A percentile compares a stretch with the other conserved stretches of the same genome.
These are phyloP conservation scores for Chondrosia reniformis DNA, from an alignment of 37 sponge, comb jelly and placozoan species.

Conservation along the genomic window DNA sequence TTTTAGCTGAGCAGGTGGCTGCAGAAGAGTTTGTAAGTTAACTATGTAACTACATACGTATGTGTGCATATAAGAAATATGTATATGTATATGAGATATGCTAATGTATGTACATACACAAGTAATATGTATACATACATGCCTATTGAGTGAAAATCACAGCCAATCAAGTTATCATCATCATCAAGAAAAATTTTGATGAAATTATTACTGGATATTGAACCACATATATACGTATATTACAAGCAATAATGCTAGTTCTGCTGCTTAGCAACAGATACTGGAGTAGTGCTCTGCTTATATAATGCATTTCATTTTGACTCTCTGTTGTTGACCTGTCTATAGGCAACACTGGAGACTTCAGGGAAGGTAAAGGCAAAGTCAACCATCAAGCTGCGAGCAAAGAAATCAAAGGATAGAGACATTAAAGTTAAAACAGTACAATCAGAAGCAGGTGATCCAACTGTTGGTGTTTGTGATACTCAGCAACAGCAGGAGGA, in stretches of 20 bases:
- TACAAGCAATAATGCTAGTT: neutral
- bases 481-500: neutral
- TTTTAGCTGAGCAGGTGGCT: conserved; percentile 43
- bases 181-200: too few relatives aligned
- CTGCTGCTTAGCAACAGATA: too few relatives aligned
- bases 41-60: neutral
- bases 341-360: neutral
- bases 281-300: neutral
- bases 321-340: neutral
- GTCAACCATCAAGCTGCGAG: neutral
- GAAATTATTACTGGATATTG: too few relatives aligned
- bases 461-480: neutral
- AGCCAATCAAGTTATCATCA: too few relatives aligned
- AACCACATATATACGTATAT: too few relatives aligned
- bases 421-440: too few relatives aligned
- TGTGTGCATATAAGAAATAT: neutral
- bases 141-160: too few relatives aligned
- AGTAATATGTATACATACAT: too few relatives aligned
- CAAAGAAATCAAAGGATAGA: too few relatives aligned
- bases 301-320: neutral
- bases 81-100: too few relatives aligned
- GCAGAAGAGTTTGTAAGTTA: conserved; percentile 75
- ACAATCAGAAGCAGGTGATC: too few relatives aligned
- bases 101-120: too few relatives aligned
- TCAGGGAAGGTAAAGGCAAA: conserved; percentile 7